Evolutionary conservation across 2,888 invertebrate species (phyloP), one percentile per base, ranked within the genome.

Genomic region (Lithosia quadra): DNA sequence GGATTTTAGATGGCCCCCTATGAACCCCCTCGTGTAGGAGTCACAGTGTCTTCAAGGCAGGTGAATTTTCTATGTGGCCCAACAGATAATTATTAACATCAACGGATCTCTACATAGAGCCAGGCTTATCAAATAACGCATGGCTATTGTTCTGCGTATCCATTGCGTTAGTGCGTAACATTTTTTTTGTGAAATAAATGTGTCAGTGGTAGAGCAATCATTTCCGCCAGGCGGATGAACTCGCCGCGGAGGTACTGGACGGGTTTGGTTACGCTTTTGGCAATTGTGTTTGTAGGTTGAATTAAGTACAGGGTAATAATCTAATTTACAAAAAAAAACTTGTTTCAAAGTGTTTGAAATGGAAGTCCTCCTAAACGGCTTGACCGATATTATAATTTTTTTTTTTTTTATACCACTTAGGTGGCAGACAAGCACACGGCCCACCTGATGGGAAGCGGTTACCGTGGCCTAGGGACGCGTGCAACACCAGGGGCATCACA

Each of bases 151-250:
- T 57, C 57, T 67, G 55, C 24, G 24, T 63, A 57, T 68, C 57
- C 67, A 39, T 72, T 61, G 61, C 60, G 53, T 21, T 63, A 11
- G 63, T 65, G n/a, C 24, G 69, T 22, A 56, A 64, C 56, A 71
- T 62, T 78, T 59, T n/a, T 80, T 59, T 80, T 62, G 67, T 71
- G 70, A 70, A 72, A 74, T 66, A 73, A 68, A 69, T 73, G 69
- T 68, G 57, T 68, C 66, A 67, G 56, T 60, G 21, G 63, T 39
- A 61, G 34, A 60, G 71, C 79, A 81, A 80, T 81, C 72, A 69
- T 81, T 75, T 80, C 69, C 81, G 79, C 79, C 56, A 80, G 28
- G 64, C 49, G 49, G 49, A 49, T 18, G n/a, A 49, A 49, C 18
- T 8, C n/a, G 28, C 28, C 15, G 49, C n/a, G 49, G n/a, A 49